Evolutionary conservation across 2,888 invertebrate species (phyloP).

Genomic region (Clitarchus hookeri): DNA sequence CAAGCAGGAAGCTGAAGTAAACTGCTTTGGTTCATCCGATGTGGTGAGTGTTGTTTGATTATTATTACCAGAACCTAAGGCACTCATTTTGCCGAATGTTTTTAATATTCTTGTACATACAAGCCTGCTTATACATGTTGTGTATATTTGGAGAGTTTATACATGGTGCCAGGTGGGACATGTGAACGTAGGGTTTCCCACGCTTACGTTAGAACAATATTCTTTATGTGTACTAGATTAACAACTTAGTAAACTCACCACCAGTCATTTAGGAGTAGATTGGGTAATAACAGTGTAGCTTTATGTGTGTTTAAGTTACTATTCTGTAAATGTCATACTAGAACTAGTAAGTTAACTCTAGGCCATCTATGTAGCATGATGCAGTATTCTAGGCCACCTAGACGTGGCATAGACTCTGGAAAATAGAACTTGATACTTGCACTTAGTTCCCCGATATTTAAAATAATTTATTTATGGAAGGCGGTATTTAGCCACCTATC

Average conservation of each 20-base stretch:
- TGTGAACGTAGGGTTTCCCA: not conserved
- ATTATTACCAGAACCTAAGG: not conserved
- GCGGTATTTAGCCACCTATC: not conserved
- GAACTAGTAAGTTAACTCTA: not conserved
- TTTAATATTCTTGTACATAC: not conserved
- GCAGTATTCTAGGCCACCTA: not conserved
- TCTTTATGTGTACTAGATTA: not conserved
- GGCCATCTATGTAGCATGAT: not conserved
- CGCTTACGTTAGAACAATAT: not conserved
- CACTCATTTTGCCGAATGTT: not conserved
- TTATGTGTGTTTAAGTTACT: not conserved
- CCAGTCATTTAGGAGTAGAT: not conserved
- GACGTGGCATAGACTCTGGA: not conserved
- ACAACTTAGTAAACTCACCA: not conserved
- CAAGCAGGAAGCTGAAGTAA: too few species aligned
- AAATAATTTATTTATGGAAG: not conserved
- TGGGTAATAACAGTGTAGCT: not conserved
- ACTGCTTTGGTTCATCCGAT: not conserved
- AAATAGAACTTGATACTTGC: not conserved
- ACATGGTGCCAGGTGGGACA: not conserved
- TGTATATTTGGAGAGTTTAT: not conserved
- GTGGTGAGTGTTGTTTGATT: not conserved
- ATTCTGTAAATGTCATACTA: not conserved
- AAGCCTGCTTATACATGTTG: not conserved
- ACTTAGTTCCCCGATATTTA: not conserved